phyloP scores from a whole-genome alignment of 2,113 vertebrate species.

The Cyprinodon variegatus region DNA sequence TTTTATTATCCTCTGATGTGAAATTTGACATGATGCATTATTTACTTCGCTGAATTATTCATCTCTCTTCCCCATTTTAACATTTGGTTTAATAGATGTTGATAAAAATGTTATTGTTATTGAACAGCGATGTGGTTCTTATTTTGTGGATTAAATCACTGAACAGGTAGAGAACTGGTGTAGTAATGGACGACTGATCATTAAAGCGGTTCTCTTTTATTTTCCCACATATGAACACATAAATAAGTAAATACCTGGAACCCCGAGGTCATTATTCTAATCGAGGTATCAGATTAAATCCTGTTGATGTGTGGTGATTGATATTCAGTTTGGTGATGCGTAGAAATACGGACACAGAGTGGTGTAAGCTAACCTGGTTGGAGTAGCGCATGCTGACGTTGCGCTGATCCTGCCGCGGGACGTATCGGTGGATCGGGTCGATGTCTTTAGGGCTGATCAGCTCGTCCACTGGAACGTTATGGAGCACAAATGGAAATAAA shows the following conservation, averaged over 20 bases:
- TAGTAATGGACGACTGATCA: background rate
- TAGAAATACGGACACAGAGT: background rate
- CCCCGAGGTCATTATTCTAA: background rate
- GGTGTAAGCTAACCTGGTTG: constrained; percentile 86
- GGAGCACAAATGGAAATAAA: background rate
- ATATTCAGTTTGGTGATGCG: background rate
- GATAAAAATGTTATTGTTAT: background rate
- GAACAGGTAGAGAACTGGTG: background rate
- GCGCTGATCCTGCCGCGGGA: constrained; percentile 87
- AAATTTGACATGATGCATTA: background rate
- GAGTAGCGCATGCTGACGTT: constrained; percentile 97
- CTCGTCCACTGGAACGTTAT: constrained; percentile 84
- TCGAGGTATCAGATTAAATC: background rate
- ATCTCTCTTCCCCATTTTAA: background rate
- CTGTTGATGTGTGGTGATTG: background rate
- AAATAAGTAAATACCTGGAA: background rate
- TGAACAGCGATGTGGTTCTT: background rate
- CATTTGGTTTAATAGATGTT: background rate
- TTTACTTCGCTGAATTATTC: background rate
- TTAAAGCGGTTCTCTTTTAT: background rate
- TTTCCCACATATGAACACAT: background rate
- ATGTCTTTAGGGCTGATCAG: constrained; percentile 94
- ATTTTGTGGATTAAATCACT: background rate
- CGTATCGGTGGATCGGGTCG: constrained; percentile 89
- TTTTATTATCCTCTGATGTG: background rate